A percentile compares a stretch with the other conserved stretches of the same genome.
Conservation (phyloP, 2,797 vertebrate genomes). For the Siniperca scherzeri region DNA sequence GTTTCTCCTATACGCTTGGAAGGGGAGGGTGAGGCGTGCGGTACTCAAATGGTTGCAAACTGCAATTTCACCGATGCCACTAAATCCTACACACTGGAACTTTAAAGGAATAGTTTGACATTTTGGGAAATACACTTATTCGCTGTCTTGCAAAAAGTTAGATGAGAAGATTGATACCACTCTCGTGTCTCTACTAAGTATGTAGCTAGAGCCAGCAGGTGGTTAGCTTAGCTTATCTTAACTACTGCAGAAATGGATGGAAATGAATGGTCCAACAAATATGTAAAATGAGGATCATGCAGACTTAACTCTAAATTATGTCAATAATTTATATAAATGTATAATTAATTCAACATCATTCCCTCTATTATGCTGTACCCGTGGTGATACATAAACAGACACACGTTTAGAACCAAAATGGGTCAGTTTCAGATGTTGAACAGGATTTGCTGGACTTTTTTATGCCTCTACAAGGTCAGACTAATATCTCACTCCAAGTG, state of each 20-base stretch:
- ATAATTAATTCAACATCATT: too few relatives aligned
- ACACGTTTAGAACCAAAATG: neutral
- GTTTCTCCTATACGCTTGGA: too few relatives aligned
- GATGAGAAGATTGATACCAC: neutral
- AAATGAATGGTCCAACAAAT: too few relatives aligned
- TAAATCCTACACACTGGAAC: too few relatives aligned
- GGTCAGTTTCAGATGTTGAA: neutral
- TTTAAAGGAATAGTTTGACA: neutral
- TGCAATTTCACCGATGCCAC: too few relatives aligned
- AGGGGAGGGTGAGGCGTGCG: too few relatives aligned
- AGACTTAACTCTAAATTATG: too few relatives aligned
- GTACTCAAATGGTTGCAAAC: too few relatives aligned
- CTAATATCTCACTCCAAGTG: constrained; percentile 25
- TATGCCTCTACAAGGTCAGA: constrained; percentile 33
- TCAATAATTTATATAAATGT: too few relatives aligned
- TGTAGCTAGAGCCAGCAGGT: neutral
- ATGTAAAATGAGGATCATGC: too few relatives aligned
- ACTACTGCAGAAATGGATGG: too few relatives aligned
- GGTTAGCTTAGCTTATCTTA: neutral
- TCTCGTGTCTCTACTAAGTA: neutral
- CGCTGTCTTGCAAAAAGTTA: neutral
- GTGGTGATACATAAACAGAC: neutral
- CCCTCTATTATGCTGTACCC: neutral
- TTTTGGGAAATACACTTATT: neutral
- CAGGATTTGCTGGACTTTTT: constrained; percentile 22